These are phyloP conservation scores for Archivesica marissinica DNA, from an alignment of 1,140 invertebrate genomes.

Conservation along the genomic window DNA sequence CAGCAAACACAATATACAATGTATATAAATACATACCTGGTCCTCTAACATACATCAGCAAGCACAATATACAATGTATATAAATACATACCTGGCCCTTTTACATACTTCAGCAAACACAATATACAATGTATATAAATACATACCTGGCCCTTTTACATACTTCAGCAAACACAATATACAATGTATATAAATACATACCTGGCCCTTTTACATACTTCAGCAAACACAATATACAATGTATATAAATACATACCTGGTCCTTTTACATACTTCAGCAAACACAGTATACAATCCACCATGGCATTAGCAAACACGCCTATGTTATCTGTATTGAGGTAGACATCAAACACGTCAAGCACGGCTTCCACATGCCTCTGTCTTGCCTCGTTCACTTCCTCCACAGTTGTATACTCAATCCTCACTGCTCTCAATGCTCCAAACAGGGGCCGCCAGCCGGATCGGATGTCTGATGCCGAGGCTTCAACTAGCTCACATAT, in stretches of 20 bases:
- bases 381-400: slow-evolving; percentile 83
- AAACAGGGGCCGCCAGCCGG: slow-evolving; percentile 96
- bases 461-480: slow-evolving; percentile 94
- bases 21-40: no score
- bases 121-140: no score
- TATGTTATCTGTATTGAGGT: slow-evolving; percentile 95
- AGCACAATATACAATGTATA: no score
- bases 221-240: no score
- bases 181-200: no score
- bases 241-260: slow-evolving; percentile 85
- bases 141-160: no score
- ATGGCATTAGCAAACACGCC: slow-evolving; percentile 97
- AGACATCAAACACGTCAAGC: slow-evolving; percentile 96
- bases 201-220: no score
- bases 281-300: slow-evolving; percentile 95
- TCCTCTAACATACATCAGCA: no score
- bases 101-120: no score
- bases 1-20: no score
- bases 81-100: no score
- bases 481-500: slow-evolving; percentile 98
- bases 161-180: no score
- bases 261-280: slow-evolving; percentile 89
- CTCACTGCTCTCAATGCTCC: slow-evolving; percentile 93
- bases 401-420: slow-evolving; percentile 84
- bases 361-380: slow-evolving; percentile 88